Evolutionary conservation across 2,797 vertebrate genomes (phyloP).

Genomic region (Fistularia commersonii): DNA sequence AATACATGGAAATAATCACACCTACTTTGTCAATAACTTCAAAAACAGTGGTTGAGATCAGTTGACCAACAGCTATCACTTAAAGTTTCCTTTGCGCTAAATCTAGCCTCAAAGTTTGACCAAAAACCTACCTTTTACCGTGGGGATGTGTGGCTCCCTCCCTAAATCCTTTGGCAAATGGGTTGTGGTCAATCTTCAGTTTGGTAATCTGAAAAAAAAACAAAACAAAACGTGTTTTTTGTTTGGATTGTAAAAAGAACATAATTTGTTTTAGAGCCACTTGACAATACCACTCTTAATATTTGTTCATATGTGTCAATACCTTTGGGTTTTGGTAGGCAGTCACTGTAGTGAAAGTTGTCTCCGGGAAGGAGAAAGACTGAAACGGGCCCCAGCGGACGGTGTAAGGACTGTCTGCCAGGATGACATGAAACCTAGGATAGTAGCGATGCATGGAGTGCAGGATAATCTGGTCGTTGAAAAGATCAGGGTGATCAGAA

Average conservation of each 20-base stretch:
- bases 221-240: no score
- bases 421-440: slow-evolving; percentile 86
- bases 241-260: no score
- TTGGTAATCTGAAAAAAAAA: slow-evolving; percentile 73
- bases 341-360: slow-evolving; percentile 85
- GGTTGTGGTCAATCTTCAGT: slow-evolving; percentile 87
- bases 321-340: slow-evolving; percentile 91
- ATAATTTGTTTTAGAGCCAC: no score
- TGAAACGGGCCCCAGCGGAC: slow-evolving; percentile 82
- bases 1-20: not conserved
- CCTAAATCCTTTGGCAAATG: slow-evolving; percentile 85
- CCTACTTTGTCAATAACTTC: no score
- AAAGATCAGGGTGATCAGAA: not conserved
- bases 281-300: no score
- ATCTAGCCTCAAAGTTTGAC: no score
- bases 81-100: no score
- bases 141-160: slow-evolving; percentile 76
- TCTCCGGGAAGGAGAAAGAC: slow-evolving; percentile 87
- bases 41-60: no score
- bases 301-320: not conserved
- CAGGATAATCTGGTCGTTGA: slow-evolving; percentile 77
- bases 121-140: slow-evolving; percentile 45
- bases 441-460: slow-evolving; percentile 92
- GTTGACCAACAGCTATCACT: no score
- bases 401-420: slow-evolving; percentile 82